These are phyloP conservation scores for Ericerus pela DNA, from an alignment of 1,140 invertebrate genomes.

Conservation along the genomic window DNA sequence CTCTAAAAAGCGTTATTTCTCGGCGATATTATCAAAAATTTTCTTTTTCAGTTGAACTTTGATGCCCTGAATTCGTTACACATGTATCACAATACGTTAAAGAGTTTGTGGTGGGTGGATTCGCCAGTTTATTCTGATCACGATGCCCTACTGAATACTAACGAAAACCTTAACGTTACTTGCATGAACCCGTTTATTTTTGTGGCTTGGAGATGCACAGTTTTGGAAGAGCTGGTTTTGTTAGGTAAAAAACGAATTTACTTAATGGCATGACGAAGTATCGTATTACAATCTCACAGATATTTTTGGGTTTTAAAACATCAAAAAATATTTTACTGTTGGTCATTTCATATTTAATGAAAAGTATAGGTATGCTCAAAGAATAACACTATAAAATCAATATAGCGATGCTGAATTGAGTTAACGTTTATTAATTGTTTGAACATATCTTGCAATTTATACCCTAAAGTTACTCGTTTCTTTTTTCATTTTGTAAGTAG, in stretches of 20 bases:
- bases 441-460: too few species aligned
- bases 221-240: constrained; percentile 47
- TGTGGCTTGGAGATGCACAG: constrained; percentile 55
- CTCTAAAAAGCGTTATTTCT: not conserved
- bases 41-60: constrained; percentile 34
- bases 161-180: constrained; percentile 18
- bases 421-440: too few species aligned
- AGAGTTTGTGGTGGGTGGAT: constrained; percentile 55
- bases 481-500: too few species aligned
- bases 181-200: constrained; percentile 49
- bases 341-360: too few species aligned
- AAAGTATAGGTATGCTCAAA: too few species aligned
- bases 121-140: constrained; percentile 16
- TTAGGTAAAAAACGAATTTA: constrained; percentile 36
- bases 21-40: constrained; percentile 14
- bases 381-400: too few species aligned
- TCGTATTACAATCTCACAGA: too few species aligned
- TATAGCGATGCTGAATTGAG: too few species aligned
- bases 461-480: too few species aligned
- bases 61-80: constrained; percentile 39
- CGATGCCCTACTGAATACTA: constrained; percentile 24
- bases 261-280: too few species aligned
- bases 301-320: too few species aligned
- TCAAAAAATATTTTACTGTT: too few species aligned
- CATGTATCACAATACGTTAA: constrained; percentile 41